Conservation (phyloP, 2,888 invertebrate genomes). For the Polydrusus tereticollis region DNA sequence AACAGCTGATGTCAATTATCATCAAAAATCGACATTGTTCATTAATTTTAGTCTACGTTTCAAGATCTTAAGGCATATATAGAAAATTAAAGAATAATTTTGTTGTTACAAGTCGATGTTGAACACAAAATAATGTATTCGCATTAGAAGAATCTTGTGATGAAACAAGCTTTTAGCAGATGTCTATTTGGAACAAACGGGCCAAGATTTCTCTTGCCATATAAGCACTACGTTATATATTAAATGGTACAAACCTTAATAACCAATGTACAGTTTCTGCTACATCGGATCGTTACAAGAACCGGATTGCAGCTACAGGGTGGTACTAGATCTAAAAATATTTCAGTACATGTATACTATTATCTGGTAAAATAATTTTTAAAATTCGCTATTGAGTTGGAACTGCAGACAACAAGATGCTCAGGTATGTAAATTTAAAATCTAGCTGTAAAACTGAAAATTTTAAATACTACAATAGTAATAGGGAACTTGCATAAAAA, state of each 20-base stretch:
- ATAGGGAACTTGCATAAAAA: too few relatives aligned
- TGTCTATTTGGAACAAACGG: conserved; percentile 17
- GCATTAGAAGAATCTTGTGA: conserved; percentile 1
- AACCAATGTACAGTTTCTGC: conserved; percentile 16
- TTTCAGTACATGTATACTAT: not conserved
- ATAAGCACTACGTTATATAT: conserved; percentile 17
- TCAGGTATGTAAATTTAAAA: too few relatives aligned
- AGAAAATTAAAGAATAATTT: too few relatives aligned
- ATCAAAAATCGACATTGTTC: too few relatives aligned
- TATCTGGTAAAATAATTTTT: too few relatives aligned
- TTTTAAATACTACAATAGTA: too few relatives aligned
- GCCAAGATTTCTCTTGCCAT: conserved; percentile 13
- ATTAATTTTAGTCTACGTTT: too few relatives aligned
- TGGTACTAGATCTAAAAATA: not conserved
- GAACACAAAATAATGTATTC: not conserved
- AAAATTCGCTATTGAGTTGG: too few relatives aligned
- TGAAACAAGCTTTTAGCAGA: conserved; percentile 19
- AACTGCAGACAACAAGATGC: too few relatives aligned
- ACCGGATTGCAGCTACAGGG: conserved; percentile 9
- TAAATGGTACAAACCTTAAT: conserved; percentile 14
- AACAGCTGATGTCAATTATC: too few relatives aligned
- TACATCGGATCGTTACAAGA: conserved; percentile 2
- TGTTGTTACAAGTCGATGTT: not conserved
- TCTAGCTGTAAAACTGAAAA: too few relatives aligned
- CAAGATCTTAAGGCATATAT: too few relatives aligned